Evolutionary conservation across 2,797 vertebrate genomes (phyloP).

Genomic region (Sebastes ruberrimus): DNA sequence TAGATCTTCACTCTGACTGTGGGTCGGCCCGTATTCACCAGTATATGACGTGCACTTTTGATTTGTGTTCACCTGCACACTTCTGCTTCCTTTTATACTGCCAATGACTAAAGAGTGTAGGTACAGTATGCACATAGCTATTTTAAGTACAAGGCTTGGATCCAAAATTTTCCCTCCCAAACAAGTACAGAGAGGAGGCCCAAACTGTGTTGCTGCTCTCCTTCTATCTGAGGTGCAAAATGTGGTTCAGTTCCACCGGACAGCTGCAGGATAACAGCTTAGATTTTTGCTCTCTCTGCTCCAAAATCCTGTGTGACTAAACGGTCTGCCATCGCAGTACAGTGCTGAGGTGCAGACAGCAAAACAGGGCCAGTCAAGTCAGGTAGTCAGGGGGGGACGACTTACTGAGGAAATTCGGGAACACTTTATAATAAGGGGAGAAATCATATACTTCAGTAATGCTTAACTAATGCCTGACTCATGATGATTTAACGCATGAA

Average conservation of each 20-base stretch:
- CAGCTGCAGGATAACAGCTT: conserved; percentile 32
- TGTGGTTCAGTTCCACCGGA: conserved; percentile 17
- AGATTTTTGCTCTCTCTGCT: not conserved
- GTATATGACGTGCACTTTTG: not conserved
- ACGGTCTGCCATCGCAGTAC: conserved; percentile 13
- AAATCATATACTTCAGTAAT: not conserved
- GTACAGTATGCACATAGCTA: conserved; percentile 35
- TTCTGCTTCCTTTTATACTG: conserved; percentile 34
- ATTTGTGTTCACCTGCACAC: conserved; percentile 12
- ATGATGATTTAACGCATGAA: not conserved
- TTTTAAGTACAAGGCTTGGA: conserved; percentile 40
- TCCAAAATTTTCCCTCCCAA: conserved; percentile 30
- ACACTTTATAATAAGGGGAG: not conserved
- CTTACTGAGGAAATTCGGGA: not conserved
- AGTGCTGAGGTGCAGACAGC: conserved; percentile 7
- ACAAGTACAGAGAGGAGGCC: conserved; percentile 30
- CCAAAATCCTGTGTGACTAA: conserved; percentile 14
- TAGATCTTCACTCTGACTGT: not conserved
- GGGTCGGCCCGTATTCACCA: not conserved
- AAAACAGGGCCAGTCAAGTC: not conserved
- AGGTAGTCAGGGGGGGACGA: not conserved
- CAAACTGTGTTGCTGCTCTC: conserved; percentile 26
- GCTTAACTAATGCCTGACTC: not conserved
- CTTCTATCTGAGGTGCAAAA: not conserved
- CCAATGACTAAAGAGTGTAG: conserved; percentile 51